These are phyloP conservation scores for Azemiops feae DNA, from an alignment of 2,113 vertebrate species.

Conservation along the genomic window DNA sequence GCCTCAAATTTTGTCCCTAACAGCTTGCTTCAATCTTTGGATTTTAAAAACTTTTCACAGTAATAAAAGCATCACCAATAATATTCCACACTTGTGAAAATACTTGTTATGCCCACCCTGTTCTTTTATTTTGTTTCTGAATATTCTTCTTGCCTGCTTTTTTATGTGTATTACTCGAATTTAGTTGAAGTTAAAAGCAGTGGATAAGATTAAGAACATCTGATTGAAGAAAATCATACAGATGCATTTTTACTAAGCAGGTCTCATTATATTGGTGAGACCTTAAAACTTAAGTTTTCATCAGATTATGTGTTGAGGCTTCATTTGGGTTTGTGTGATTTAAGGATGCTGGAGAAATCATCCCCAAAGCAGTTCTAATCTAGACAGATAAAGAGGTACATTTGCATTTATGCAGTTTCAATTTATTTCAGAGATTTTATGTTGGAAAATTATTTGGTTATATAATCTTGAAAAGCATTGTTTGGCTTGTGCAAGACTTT, in stretches of 20 bases:
- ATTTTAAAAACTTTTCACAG: background rate
- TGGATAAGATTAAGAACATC: constrained; percentile 7
- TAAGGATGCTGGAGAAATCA: background rate
- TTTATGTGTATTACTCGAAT: background rate
- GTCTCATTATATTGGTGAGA: background rate
- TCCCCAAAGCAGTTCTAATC: background rate
- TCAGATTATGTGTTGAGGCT: background rate
- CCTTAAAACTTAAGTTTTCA: background rate
- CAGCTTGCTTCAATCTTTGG: constrained; percentile 25
- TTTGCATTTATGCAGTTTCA: background rate
- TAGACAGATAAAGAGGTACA: background rate
- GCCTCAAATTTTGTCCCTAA: constrained; percentile 9
- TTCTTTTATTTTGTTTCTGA: background rate
- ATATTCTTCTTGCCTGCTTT: background rate
- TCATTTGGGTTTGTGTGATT: background rate
- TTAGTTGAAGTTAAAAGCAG: background rate
- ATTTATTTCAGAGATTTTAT: background rate
- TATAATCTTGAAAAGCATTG: background rate
- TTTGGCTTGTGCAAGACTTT: background rate
- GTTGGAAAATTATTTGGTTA: background rate
- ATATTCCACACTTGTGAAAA: background rate
- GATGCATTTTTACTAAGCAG: background rate
- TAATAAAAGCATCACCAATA: background rate
- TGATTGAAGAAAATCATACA: background rate
- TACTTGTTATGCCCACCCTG: background rate